Evolutionary conservation across 2,888 invertebrate genomes (phyloP).

Genomic region (Limenitis camilla): DNA sequence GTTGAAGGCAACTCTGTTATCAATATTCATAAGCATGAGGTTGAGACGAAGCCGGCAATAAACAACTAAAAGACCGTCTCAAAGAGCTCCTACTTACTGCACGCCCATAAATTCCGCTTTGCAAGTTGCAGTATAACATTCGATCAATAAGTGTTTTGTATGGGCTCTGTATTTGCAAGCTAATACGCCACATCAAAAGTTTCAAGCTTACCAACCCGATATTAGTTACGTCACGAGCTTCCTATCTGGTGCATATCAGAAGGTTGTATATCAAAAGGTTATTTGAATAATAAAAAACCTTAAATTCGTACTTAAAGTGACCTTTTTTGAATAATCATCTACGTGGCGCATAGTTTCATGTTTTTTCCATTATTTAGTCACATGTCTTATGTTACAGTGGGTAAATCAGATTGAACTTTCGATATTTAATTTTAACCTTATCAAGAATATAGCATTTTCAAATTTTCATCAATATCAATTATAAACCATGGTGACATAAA

Average conservation of each 20-base stretch:
- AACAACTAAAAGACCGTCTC: conserved; percentile 59
- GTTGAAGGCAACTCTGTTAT: conserved; percentile 52
- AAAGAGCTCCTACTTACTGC: conserved; percentile 55
- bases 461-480: too few relatives aligned
- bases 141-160: conserved; percentile 73
- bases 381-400: conserved; percentile 49
- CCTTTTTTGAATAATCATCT: not conserved
- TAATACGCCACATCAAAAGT: conserved; percentile 68
- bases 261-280: not conserved
- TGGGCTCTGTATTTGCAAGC: conserved; percentile 71
- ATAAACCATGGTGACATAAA: too few relatives aligned
- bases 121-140: conserved; percentile 68
- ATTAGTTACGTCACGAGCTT: conserved; percentile 51
- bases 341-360: conserved; percentile 30
- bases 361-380: conserved; percentile 40
- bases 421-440: not conserved
- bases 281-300: not conserved
- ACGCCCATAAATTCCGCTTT: conserved; percentile 70
- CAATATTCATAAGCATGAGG: conserved; percentile 70
- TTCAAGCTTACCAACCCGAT: conserved; percentile 52
- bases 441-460: too few relatives aligned
- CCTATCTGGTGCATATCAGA: not conserved
- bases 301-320: conserved; percentile 1
- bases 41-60: conserved; percentile 62
- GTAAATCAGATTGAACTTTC: conserved; percentile 44